Percentiles rank a stretch among this genome's conserved stretches.
Conservation (phyloP, 2,113 vertebrate species). For the Cyprinodon tularosa region DNA sequence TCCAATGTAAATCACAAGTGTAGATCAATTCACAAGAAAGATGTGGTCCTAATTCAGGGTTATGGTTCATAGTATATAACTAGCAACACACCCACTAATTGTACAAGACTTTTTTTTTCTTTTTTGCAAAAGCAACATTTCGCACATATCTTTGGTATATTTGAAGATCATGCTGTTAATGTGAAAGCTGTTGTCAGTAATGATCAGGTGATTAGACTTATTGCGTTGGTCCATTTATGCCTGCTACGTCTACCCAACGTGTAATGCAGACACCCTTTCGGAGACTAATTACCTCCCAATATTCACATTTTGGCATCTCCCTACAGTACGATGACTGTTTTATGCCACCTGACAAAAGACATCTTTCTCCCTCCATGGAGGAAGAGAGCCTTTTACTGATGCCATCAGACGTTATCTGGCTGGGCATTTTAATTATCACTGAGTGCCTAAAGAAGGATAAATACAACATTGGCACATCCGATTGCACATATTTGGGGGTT, state of each 20-base stretch:
- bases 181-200: not conserved
- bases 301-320: slow-evolving; percentile 13
- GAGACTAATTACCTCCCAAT: slow-evolving; percentile 9
- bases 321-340: slow-evolving; percentile 12
- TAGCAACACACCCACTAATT: no score
- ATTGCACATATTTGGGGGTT: not conserved
- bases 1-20: no score
- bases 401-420: slow-evolving; percentile 28
- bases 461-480: not conserved
- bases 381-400: not conserved
- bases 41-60: no score
- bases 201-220: not conserved
- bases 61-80: no score
- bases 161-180: no score
- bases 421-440: slow-evolving; percentile 13
- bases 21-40: no score
- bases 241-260: not conserved
- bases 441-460: not conserved
- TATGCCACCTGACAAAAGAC: slow-evolving; percentile 21
- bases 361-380: not conserved
- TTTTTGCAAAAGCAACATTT: no score
- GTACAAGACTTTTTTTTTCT: no score
- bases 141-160: no score
- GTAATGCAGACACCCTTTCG: not conserved
- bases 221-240: slow-evolving; percentile 1